A percentile compares a stretch with the other conserved stretches of the same genome.
phyloP scores from a whole-genome alignment of 1,140 invertebrate species.

The Dreissena polymorpha region DNA sequence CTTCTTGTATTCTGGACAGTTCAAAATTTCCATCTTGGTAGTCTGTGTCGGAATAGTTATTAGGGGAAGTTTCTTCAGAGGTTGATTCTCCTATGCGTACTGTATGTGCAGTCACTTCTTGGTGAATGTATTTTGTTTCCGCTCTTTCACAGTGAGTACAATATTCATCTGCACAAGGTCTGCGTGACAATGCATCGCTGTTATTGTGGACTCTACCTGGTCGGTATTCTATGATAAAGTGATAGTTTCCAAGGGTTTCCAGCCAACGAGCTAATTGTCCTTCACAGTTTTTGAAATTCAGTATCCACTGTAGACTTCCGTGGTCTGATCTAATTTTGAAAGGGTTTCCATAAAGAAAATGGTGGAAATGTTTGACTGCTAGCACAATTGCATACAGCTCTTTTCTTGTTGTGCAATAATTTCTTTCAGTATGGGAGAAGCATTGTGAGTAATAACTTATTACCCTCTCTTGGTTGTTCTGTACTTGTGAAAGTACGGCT shows the following conservation, averaged over 20 bases:
- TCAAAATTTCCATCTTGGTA: neutral
- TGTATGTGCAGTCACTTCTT: neutral
- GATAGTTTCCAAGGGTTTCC: constrained; percentile 55
- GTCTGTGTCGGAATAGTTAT: neutral
- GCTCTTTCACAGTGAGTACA: neutral
- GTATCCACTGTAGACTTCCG: constrained; percentile 55
- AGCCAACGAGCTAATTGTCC: constrained; percentile 64
- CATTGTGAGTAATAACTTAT: constrained; percentile 4
- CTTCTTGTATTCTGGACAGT: neutral
- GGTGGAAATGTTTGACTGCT: constrained; percentile 45
- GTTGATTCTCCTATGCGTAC: neutral
- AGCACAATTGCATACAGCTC: constrained; percentile 53
- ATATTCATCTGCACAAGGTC: neutral
- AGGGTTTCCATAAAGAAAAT: constrained; percentile 56
- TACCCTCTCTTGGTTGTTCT: neutral
- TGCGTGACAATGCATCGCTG: constrained; percentile 52
- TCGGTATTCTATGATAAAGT: constrained; percentile 52
- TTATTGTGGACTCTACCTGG: constrained; percentile 53
- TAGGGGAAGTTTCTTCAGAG: neutral
- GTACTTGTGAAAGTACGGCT: constrained; percentile 9
- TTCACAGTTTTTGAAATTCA: constrained; percentile 46
- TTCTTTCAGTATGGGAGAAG: constrained; percentile 4
- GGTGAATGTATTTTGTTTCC: constrained; percentile 2
- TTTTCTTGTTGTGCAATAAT: constrained; percentile 33
- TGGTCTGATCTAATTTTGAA: constrained; percentile 65